Evolutionary conservation across 2,888 invertebrate genomes (phyloP).

Genomic region (Troides oblongomaculatus): DNA sequence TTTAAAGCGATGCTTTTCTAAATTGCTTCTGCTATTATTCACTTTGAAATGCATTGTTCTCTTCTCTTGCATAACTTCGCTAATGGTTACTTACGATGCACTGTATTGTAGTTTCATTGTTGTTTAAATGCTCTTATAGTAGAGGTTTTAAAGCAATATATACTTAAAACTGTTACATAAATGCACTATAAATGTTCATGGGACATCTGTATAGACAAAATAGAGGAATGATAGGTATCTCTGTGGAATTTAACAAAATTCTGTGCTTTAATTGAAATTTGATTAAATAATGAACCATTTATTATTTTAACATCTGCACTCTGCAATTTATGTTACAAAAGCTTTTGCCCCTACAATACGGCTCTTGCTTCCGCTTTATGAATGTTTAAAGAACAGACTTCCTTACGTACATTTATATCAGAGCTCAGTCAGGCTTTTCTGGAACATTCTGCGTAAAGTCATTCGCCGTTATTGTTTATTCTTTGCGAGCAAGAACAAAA

Average conservation of each 20-base stretch:
- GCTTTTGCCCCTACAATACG: background rate
- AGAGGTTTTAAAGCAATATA: background rate
- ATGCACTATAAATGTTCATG: too few species aligned
- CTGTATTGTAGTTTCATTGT: constrained; percentile 12
- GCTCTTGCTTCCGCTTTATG: background rate
- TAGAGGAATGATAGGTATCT: too few species aligned
- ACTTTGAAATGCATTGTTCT: constrained; percentile 25
- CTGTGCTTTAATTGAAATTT: too few species aligned
- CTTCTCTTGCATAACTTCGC: constrained; percentile 15
- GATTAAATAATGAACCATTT: constrained; percentile 1
- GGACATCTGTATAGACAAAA: too few species aligned
- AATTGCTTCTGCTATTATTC: constrained; percentile 33
- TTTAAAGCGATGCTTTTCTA: constrained; percentile 37
- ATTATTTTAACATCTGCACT: background rate
- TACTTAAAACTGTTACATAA: too few species aligned
- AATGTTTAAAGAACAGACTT: constrained; percentile 1
- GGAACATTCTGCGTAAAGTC: background rate
- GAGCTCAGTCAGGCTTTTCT: background rate
- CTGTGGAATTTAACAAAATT: too few species aligned
- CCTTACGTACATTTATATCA: background rate
- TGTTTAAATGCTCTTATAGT: constrained; percentile 10
- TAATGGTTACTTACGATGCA: constrained; percentile 23
- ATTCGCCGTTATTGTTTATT: background rate
- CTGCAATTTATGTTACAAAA: constrained; percentile 1
- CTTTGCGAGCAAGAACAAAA: background rate